Base-by-base conservation (phyloP, 2,888 invertebrate genomes). In the Phortica okadai region DNA sequence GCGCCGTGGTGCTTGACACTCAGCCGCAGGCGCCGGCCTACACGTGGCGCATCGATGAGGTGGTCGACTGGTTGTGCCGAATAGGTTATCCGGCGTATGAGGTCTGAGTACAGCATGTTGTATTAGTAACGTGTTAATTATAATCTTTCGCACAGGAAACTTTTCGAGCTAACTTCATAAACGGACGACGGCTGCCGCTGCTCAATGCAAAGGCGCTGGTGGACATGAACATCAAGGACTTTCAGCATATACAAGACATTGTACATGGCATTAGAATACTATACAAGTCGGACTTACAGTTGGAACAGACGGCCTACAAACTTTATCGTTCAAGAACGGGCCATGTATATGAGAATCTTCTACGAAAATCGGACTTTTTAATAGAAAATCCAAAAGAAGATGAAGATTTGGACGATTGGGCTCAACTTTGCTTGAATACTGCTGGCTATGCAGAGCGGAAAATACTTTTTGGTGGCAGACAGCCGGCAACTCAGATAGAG, bases 51-150 rank as follows among this genome's bases (percentile, higher is more conserved):
- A 91, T 85, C 10, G 86, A 90, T 0, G 91, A 93, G 0, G 93
- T 93, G 0, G 91, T 90, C 0, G 81, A 88, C 1, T 94, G 93
- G 94, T 90, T 94, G 79, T 82, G 89, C 0, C 88, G 84, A 0
- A 88, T 93, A 0, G 93, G 92, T 0, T 89, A 93, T 11, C 92
- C 93, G 0, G 90, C 93, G 73, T 94, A 94, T 80, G 92, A 87
- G 90, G 94, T 93, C 80, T 74, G 79, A 67, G 6, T 16, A 6
- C 11, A 14, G 58, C 2, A 42, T 54, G 45, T 45, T n/a, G 59
- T 59, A n/a, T n/a, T 5, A 16, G 54, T 56, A 56, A 56, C n/a
- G 21, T 16, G 6, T 11, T 66, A 0, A 14, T 6, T 50, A 4
- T 14, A 1, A 11, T 0, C 14, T 25, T 6, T 33, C 50, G 59